Conservation (phyloP, 1,140 invertebrate genomes). For the Acromyrmex heyeri region DNA sequence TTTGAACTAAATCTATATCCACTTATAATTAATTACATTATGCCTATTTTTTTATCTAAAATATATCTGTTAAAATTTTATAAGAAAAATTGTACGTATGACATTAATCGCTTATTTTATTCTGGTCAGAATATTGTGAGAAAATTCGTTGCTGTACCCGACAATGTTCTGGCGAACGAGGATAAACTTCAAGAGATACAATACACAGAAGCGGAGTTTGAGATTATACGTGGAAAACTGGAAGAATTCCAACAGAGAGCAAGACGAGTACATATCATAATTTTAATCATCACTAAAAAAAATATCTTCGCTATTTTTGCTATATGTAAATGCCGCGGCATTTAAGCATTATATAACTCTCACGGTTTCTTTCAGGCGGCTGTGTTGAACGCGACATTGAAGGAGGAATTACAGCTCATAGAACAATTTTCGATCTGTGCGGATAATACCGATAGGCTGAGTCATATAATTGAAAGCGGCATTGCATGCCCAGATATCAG, state of each 20-base stretch:
- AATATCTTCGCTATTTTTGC: not conserved
- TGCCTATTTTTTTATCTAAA: not conserved
- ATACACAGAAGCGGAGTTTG: conserved; percentile 76
- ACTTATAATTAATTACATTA: not conserved
- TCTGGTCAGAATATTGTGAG: conserved; percentile 74
- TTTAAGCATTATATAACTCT: conserved; percentile 40
- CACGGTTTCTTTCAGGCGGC: conserved; percentile 72
- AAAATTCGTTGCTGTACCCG: conserved; percentile 77
- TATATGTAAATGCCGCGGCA: not conserved
- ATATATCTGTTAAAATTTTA: not conserved
- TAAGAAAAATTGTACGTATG: not conserved
- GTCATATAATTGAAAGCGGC: conserved; percentile 67
- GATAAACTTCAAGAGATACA: conserved; percentile 79
- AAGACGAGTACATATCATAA: conserved; percentile 72
- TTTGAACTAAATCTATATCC: not conserved
- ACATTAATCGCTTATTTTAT: conserved; percentile 41
- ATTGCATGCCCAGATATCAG: conserved; percentile 34
- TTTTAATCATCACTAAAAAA: conserved; percentile 3
- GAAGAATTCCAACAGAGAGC: conserved; percentile 76
- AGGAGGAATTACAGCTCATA: conserved; percentile 76
- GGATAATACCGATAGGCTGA: conserved; percentile 63
- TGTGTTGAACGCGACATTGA: conserved; percentile 75
- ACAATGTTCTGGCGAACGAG: conserved; percentile 79
- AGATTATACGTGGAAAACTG: conserved; percentile 68
- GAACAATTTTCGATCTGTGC: conserved; percentile 69